Percentiles rank a stretch among this genome's conserved stretches.
Evolutionary conservation across 1,140 invertebrate genomes (phyloP).

Genomic region (Trypoxylus dichotomus): DNA sequence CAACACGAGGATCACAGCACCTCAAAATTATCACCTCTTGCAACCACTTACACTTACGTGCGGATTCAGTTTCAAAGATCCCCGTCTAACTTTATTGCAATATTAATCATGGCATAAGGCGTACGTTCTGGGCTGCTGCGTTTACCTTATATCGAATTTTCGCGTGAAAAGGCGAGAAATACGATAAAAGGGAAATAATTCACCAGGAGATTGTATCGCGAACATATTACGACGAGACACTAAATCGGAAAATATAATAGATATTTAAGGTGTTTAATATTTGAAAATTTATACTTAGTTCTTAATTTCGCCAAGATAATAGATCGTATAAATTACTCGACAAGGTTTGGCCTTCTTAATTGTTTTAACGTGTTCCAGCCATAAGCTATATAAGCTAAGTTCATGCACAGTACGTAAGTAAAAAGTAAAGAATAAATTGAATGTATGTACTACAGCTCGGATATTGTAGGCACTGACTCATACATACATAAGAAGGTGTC

Average conservation of each 20-base stretch:
- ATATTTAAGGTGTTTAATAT: not conserved
- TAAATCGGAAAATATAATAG: not conserved
- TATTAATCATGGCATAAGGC: not conserved
- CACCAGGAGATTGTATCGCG: not conserved
- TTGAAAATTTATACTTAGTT: slow-evolving; percentile 3
- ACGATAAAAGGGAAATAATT: not conserved
- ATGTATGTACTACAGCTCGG: no score
- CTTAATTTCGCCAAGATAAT: not conserved
- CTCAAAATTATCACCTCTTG: not conserved
- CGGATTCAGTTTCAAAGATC: not conserved
- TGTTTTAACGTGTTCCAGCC: no score
- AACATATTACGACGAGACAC: not conserved
- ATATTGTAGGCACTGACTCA: no score
- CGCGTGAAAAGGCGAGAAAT: not conserved
- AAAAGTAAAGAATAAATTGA: no score
- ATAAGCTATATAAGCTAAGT: no score
- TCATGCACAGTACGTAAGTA: no score
- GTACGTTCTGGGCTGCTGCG: not conserved
- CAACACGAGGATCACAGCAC: not conserved
- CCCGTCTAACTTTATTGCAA: not conserved
- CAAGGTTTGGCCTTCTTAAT: not conserved
- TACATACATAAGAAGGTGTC: no score
- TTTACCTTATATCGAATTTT: not conserved
- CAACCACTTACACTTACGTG: not conserved
- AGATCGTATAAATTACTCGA: not conserved